These are phyloP conservation scores for Brevimyrus niger DNA, from an alignment of 2,113 vertebrate genomes.

Conservation along the genomic window DNA sequence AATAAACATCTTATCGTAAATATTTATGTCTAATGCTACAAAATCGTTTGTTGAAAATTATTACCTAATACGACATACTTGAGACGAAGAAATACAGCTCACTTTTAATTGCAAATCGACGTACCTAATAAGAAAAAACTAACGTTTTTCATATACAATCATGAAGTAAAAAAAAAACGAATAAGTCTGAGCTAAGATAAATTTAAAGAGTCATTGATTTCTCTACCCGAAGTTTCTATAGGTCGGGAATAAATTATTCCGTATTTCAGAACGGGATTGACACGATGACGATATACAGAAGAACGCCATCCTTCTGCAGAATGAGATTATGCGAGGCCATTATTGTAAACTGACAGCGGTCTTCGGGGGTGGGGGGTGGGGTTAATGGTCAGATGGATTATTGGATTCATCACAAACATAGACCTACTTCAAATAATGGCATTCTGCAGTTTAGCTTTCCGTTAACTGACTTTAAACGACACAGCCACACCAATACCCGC, in stretches of 20 bases:
- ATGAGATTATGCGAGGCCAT: neutral
- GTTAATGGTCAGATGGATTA: neutral
- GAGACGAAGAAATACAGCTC: neutral
- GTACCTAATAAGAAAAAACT: neutral
- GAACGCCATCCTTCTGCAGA: neutral
- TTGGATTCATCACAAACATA: neutral
- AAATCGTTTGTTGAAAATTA: neutral
- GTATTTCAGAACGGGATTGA: neutral
- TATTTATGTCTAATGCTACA: neutral
- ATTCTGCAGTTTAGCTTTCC: neutral
- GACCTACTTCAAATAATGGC: neutral
- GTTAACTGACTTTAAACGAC: neutral
- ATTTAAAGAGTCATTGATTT: neutral
- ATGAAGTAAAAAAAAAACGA: neutral
- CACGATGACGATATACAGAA: neutral
- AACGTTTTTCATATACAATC: neutral
- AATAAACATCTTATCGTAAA: neutral
- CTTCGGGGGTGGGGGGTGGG: neutral
- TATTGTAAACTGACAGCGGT: neutral
- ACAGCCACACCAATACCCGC: neutral
- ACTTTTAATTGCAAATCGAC: neutral
- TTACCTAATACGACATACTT: neutral
- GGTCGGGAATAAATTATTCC: neutral
- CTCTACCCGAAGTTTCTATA: neutral
- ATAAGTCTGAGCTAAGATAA: neutral